Base-by-base conservation (phyloP, 2,113 vertebrate genomes). In the Corvus cornix region DNA sequence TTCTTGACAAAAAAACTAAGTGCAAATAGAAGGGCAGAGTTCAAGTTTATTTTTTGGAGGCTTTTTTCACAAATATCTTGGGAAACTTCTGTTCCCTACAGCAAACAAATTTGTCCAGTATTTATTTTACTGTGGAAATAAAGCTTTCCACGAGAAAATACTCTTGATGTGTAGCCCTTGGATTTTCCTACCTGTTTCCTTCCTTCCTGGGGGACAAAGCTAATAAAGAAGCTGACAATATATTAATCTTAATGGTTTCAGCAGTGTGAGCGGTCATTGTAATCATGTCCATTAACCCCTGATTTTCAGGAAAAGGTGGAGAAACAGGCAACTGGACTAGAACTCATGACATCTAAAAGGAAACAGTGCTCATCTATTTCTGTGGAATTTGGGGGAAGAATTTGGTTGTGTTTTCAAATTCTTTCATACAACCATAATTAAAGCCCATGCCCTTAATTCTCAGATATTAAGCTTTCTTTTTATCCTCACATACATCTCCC, bases 101-200 rank as follows among this genome's bases (percentile, higher is more conserved):
- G 63, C 83, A 96, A 94, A 66, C 33, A 84, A 84, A 80, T 39
- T 20, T 95, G 31, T 35, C 41, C 16, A 37, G 30, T 90, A 37
- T 81, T 95, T 93, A 64, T 89, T 87, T 95, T 68, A 89, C 46
- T 84, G 28, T 41, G 93, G 48, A 82, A 94, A 43, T 89, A 87
- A 91, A 82, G 69, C 76, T 87, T 89, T 21, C 35, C 6, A n/a
- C 0, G 0, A 80, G 44, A 83, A 80, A 58, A 51, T 85, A n/a
- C 20, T 51, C 31, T 84, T 85, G 66, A 58, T 82, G 39, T 86
- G 68, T 92, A 63, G 33, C 18, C 35, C 46, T 87, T 80, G 33
- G 49, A 52, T 89, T 94, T 77, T 52, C 20, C 27, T 84, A 52
- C 16, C 35, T 31, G 26, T 60, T 86, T 87, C 46, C 39, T 89